These are phyloP conservation scores for Lerema accius DNA, from an alignment of 1,140 invertebrate species.

Conservation along the genomic window DNA sequence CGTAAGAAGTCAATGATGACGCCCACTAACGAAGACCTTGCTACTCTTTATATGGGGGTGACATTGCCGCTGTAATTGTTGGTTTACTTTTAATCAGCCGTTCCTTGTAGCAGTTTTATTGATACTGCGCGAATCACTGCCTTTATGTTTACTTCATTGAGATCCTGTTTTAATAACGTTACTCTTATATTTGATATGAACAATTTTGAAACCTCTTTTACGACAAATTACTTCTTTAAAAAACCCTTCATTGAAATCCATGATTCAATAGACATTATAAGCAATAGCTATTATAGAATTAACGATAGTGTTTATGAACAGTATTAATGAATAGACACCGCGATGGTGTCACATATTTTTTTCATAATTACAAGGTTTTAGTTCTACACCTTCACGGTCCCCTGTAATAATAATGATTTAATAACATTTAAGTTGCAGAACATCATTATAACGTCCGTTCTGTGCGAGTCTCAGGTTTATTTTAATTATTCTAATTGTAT, in stretches of 20 bases:
- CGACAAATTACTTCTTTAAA: no score
- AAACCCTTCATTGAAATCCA: no score
- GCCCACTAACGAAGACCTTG: conserved; percentile 57
- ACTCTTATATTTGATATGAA: no score
- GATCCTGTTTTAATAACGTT: no score
- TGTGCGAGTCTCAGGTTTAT: background rate
- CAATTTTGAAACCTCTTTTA: no score
- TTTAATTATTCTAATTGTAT: conserved; percentile 10
- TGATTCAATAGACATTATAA: no score
- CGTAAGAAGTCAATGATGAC: conserved; percentile 51
- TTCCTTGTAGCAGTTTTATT: conserved; percentile 20
- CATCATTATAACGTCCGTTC: background rate
- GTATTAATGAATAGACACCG: background rate
- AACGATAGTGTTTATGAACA: no score
- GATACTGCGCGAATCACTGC: no score
- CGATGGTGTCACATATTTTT: no score
- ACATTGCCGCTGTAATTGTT: conserved; percentile 45
- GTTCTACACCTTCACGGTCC: background rate
- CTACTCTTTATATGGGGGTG: conserved; percentile 52
- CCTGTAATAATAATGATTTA: background rate
- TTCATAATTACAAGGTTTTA: no score
- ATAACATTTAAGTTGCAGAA: background rate
- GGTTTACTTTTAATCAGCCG: conserved; percentile 46
- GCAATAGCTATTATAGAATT: no score
- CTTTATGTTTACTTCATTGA: background rate